These are phyloP conservation scores for Epizoanthus illoricatus DNA, from an alignment of 92 coral and sea anemone genomes.

Conservation along the genomic window DNA sequence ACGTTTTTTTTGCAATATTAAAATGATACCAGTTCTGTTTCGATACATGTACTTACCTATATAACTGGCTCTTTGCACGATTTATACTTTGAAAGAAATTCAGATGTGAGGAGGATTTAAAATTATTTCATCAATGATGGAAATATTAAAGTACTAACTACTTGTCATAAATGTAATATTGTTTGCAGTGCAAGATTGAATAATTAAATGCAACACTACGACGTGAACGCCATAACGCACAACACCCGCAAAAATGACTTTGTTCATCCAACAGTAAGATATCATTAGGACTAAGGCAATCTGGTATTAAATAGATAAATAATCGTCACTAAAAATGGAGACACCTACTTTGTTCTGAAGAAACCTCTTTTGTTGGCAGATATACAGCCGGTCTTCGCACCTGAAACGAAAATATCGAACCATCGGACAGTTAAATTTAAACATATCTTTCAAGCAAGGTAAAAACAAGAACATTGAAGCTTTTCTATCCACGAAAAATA, in stretches of 20 bases:
- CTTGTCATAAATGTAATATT: too few relatives aligned
- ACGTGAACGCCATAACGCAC: too few relatives aligned
- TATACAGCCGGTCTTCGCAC: conserved; percentile 91
- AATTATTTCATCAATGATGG: too few relatives aligned
- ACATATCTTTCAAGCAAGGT: not conserved
- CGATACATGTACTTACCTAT: too few relatives aligned
- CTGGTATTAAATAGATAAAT: not conserved
- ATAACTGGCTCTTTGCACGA: too few relatives aligned
- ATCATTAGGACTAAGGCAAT: not conserved
- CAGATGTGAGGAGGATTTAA: too few relatives aligned
- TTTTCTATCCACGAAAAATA: not conserved
- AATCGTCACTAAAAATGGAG: too few relatives aligned
- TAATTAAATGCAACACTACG: not conserved
- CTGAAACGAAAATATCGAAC: conserved; percentile 43
- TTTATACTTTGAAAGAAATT: too few relatives aligned
- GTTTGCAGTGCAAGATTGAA: not conserved
- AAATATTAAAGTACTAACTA: too few relatives aligned
- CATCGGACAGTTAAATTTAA: not conserved
- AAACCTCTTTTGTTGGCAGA: conserved; percentile 88
- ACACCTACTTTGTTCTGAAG: conserved; percentile 80
- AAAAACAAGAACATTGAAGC: not conserved
- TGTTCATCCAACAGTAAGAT: not conserved
- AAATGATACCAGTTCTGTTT: too few relatives aligned
- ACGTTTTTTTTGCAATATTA: too few relatives aligned
- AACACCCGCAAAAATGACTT: too few relatives aligned